A percentile compares a stretch with the other conserved stretches of the same genome.
These are phyloP conservation scores for Hanleya hanleyi DNA, from an alignment of 2,888 invertebrate genomes.

Conservation along the genomic window DNA sequence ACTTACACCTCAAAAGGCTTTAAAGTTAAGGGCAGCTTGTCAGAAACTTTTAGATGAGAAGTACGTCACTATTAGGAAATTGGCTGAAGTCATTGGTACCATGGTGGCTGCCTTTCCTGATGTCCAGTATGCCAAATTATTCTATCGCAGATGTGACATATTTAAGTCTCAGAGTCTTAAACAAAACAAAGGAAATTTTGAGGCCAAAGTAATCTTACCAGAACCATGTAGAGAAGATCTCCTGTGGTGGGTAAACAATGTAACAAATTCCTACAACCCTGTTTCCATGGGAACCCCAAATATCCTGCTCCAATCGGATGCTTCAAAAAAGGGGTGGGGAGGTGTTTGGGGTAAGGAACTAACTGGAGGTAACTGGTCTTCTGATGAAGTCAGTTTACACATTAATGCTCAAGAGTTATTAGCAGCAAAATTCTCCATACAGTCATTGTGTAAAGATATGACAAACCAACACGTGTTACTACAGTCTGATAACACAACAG, in stretches of 20 bases:
- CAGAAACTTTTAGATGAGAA: neutral
- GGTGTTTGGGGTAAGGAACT: neutral
- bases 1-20: neutral
- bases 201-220: slow-evolving; percentile 4
- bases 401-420: neutral
- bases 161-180: slow-evolving; percentile 10
- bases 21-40: slow-evolving; percentile 5
- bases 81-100: slow-evolving; percentile 13
- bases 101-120: slow-evolving; percentile 8
- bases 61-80: slow-evolving; percentile 7
- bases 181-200: slow-evolving; percentile 15
- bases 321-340: slow-evolving; percentile 5
- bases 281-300: neutral
- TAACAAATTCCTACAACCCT: neutral
- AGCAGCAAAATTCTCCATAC: neutral
- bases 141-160: slow-evolving; percentile 10
- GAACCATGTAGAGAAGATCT: neutral
- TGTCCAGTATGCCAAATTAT: neutral
- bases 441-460: neutral
- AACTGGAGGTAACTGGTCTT: neutral
- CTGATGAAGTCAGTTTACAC: neutral
- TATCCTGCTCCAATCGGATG: slow-evolving; percentile 8
- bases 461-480: neutral
- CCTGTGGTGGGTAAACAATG: slow-evolving; percentile 13
- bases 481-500: neutral